A percentile compares a stretch with the other conserved stretches of the same genome.
Evolutionary conservation across 2,113 vertebrate species (phyloP).

Genomic region (Parus major): DNA sequence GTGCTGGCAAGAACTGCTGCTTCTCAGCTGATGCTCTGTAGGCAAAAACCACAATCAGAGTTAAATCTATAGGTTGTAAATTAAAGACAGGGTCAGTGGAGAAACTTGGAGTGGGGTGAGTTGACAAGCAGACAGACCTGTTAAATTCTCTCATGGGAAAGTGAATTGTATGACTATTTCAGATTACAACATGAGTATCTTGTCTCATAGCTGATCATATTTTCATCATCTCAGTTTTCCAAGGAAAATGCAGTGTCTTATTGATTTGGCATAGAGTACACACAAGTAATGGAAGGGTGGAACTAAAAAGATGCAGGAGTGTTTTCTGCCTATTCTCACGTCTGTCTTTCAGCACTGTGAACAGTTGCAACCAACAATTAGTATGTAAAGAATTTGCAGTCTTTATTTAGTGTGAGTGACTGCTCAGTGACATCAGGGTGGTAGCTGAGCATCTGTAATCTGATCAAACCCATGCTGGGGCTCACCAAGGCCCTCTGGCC

Average conservation of each 20-base stretch:
- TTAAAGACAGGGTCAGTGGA: neutral
- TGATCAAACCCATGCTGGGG: neutral
- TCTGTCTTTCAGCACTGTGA: neutral
- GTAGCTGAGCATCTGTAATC: neutral
- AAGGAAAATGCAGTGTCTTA: neutral
- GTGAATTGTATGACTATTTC: neutral
- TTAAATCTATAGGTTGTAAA: neutral
- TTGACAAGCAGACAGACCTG: neutral
- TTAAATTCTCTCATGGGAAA: neutral
- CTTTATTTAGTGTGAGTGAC: neutral
- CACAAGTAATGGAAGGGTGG: neutral
- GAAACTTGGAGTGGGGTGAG: neutral
- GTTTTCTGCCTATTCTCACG: constrained; percentile 13
- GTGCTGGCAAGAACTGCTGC: neutral
- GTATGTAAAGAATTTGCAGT: constrained; percentile 29
- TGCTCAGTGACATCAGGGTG: neutral
- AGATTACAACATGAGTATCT: neutral
- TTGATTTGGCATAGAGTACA: neutral
- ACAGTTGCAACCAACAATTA: constrained; percentile 56
- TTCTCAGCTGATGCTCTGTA: neutral
- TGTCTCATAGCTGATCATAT: neutral
- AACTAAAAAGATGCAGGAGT: neutral
- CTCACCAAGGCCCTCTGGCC: neutral
- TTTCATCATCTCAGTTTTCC: neutral
- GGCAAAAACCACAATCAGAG: neutral